Base-by-base conservation (phyloP, 2,113 vertebrate species). In the Nothoprocta pentlandii region DNA sequence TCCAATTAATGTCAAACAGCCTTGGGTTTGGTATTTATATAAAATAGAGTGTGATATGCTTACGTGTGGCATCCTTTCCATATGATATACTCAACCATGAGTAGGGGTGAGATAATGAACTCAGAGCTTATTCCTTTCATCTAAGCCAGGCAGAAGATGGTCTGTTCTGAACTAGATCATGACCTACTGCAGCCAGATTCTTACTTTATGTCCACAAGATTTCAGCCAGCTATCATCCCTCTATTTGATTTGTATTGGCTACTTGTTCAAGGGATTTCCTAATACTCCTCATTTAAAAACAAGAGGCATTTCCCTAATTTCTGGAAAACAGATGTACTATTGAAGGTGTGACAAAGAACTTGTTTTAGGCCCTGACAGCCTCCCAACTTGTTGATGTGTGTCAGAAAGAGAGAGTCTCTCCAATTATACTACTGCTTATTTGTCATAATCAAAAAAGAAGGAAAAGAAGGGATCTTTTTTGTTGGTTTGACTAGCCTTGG, bases 1-100 rank as follows among this genome's bases (percentile, higher is more conserved):
- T 95, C 96, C 95, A 98, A 97, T 98, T 97, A 98, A 97, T 96
- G 97, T 98, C 97, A 98, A 95, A 93, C 80, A 73, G 15, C 12
- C 78, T 76, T 94, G 69, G 89, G 82, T 73, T 39, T 25, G 49
- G 28, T 88, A 75, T 95, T 95, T 93, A 53, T 81, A 41, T 75
- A 93, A 87, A 69, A 49, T 74, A 49, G 88, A 54, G 69, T 64
- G 95, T 82, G 87, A 93, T 95, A 74, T 74, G 93, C 92, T 96
- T 96, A 90, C 93, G 74, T 76, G 91, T 90, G 85, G 82, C 83
- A 81, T 82, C 86, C 41, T 82, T 97, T 97, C 84, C 85, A 79
- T 79, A 63, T 66, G 92, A 92, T 81, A 67, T 54, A 46, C 76
- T 97, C 74, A 90, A 4, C 74, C 81, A 56, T 84, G 87, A 66